Evolutionary conservation across 2,888 invertebrate species (phyloP).

Genomic region (Cryptocephalus moraei): DNA sequence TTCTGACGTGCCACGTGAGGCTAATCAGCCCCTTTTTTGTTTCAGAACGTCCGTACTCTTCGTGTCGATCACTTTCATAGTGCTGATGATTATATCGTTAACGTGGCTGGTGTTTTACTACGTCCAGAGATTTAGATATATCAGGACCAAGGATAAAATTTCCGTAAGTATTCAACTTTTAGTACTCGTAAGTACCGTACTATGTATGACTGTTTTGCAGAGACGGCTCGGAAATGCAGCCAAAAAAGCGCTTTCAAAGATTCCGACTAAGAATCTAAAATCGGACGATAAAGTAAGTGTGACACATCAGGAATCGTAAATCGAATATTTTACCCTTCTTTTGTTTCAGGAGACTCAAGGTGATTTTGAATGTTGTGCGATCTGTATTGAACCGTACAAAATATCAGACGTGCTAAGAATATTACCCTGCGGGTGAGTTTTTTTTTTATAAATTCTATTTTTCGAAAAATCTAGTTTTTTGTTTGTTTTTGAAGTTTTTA

Average conservation of each 20-base stretch:
- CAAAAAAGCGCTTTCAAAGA: constrained; percentile 87
- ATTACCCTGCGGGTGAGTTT: constrained; percentile 80
- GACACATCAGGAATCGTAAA: neutral
- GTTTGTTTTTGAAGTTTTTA: neutral
- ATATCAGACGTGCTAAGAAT: constrained; percentile 76
- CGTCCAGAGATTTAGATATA: constrained; percentile 86
- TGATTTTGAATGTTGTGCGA: constrained; percentile 87
- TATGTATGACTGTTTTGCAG: constrained; percentile 45
- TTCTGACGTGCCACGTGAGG: no score
- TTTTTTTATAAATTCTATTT: neutral
- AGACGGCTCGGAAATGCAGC: constrained; percentile 84
- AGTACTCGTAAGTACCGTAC: neutral
- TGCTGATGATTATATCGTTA: constrained; percentile 87
- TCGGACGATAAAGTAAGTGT: constrained; percentile 69
- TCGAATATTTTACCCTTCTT: neutral
- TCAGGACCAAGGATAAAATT: constrained; percentile 88
- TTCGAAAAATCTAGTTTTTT: neutral
- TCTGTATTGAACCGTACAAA: constrained; percentile 90
- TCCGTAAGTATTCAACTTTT: constrained; percentile 50
- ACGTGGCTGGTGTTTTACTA: constrained; percentile 96
- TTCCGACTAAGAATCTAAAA: constrained; percentile 82
- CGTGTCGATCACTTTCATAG: constrained; percentile 91
- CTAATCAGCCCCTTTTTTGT: constrained; percentile 20
- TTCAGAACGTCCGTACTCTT: constrained; percentile 84
- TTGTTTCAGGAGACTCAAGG: constrained; percentile 58